Percentiles rank a stretch among this genome's conserved stretches.
phyloP scores from a whole-genome alignment of 2,113 vertebrate genomes.

The Carassius gibelio region DNA sequence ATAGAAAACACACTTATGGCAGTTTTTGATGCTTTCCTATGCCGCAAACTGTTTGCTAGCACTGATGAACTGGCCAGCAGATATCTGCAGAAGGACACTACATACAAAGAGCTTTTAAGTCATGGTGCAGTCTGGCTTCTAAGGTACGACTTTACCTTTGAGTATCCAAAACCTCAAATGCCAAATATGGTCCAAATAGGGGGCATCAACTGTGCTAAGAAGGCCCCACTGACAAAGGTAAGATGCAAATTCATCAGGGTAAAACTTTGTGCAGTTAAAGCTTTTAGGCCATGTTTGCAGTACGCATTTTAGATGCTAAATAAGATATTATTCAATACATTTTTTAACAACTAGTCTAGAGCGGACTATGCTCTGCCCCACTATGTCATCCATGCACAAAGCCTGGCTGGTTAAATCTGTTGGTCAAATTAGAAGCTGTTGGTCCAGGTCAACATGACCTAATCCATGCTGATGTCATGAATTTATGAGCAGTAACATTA shows the following conservation, averaged over 20 bases:
- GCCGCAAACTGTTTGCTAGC: slow-evolving; percentile 52
- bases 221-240: slow-evolving; percentile 72
- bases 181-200: slow-evolving; percentile 83
- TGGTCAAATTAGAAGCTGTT: too few relatives aligned
- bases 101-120: slow-evolving; percentile 72
- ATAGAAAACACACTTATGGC: slow-evolving; percentile 75
- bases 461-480: neutral
- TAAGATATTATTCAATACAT: too few relatives aligned
- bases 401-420: too few relatives aligned
- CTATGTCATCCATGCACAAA: too few relatives aligned
- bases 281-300: too few relatives aligned
- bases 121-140: slow-evolving; percentile 80
- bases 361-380: too few relatives aligned
- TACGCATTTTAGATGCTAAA: too few relatives aligned
- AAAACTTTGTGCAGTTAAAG: too few relatives aligned
- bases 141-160: slow-evolving; percentile 82
- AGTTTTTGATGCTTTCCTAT: slow-evolving; percentile 52
- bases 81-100: slow-evolving; percentile 71
- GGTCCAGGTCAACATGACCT: neutral
- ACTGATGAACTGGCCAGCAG: slow-evolving; percentile 70
- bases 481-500: neutral
- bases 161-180: slow-evolving; percentile 83
- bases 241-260: slow-evolving; percentile 50
- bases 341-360: too few relatives aligned
- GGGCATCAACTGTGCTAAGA: slow-evolving; percentile 76